Evolutionary conservation across 1,140 invertebrate genomes (phyloP), one percentile per base, ranked within the genome.

Genomic region (Drosophila sp.): DNA sequence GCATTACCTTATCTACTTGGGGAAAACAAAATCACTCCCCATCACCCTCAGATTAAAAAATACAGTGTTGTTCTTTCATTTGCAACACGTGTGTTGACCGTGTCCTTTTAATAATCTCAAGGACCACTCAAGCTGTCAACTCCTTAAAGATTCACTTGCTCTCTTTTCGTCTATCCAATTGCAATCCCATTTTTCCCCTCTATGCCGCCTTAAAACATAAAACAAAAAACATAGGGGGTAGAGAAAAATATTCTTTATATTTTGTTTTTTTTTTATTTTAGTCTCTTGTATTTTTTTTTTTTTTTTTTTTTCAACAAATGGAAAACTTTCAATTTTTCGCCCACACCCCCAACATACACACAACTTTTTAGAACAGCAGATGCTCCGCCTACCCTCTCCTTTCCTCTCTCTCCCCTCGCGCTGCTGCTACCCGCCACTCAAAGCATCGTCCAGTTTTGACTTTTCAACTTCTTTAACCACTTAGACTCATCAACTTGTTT

Each of bases 401-500:
- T 17, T 23, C 23, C 10, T 44, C 44, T 27, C 7, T 38, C 17
- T 6, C 3, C 2, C 17, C 8, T 30, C 27, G 8, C 23, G 17
- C 17, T 17, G 17, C 17, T 17, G 17, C 17, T 17, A 17, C 17
- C 17, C 25, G n/a, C 27, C 6, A 73, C 60, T 17, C 61, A 76
- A 63, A 58, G 65, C 65, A 76, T 64, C 60, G 75, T 70, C 75
- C 75, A 77, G 74, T 77, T 77, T 77, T 77, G 74, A 77, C 74
- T 77, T 77, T 77, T 77, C 66, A 77, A 77, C 74, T 77, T 77
- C 74, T 77, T 77, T 77, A 77, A 77, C 75, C 74, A 77, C 75
- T 77, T 77, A 77, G 74, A 77, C 74, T 77, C 75, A 77, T 77
- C 75, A 77, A 77, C 75, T 77, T 77, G 74, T 71, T 77, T 77